Evolutionary conservation across 2,888 invertebrate species (phyloP).

Genomic region (Acanthosepion esculentum): DNA sequence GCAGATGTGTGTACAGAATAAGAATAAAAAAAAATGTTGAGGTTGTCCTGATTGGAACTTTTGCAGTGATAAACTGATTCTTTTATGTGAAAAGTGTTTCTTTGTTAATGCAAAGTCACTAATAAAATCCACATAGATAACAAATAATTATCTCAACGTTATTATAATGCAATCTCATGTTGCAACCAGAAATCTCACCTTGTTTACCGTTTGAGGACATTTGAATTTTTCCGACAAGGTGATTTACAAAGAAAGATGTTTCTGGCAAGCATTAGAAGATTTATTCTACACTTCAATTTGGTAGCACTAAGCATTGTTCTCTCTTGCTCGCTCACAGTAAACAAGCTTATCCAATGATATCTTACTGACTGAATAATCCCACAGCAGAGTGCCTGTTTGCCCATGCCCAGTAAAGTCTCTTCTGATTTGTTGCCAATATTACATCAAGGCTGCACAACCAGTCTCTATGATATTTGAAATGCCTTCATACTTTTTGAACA

Average conservation of each 20-base stretch:
- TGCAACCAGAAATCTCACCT: neutral
- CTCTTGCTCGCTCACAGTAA: neutral
- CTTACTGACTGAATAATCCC: no score
- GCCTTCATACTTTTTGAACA: no score
- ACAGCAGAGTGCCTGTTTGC: no score
- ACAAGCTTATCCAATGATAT: no score
- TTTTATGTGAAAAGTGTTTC: neutral
- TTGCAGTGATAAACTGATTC: neutral
- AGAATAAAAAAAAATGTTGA: no score
- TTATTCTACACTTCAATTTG: neutral
- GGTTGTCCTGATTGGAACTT: neutral
- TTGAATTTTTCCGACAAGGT: neutral
- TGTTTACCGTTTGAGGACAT: neutral
- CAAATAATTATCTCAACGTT: neutral
- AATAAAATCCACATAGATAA: neutral
- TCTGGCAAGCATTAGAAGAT: no score
- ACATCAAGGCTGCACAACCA: no score
- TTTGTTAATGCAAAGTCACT: neutral
- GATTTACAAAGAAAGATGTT: neutral
- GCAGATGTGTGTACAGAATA: no score
- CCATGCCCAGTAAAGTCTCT: no score
- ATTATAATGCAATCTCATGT: neutral
- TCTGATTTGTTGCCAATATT: no score
- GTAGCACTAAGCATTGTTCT: neutral
- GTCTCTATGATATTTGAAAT: no score